phyloP scores from a whole-genome alignment of 2,113 vertebrate species.

The Macrotis lagotis region DNA sequence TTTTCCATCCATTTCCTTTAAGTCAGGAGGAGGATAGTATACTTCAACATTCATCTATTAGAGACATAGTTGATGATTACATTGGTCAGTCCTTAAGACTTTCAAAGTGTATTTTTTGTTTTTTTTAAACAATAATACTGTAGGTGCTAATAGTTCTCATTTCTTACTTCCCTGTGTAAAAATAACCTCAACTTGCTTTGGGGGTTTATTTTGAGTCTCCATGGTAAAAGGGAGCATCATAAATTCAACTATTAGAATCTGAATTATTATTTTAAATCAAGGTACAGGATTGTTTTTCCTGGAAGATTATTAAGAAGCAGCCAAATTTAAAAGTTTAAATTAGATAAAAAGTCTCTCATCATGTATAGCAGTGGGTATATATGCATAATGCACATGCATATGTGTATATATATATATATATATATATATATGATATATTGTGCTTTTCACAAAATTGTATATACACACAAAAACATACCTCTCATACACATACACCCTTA shows the following conservation, averaged over 20 bases:
- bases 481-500: not conserved
- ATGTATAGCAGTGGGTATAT: not conserved
- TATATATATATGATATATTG: too few relatives aligned
- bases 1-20: too few relatives aligned
- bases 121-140: too few relatives aligned
- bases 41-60: too few relatives aligned
- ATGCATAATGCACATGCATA: too few relatives aligned
- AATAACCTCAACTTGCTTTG: slow-evolving; percentile 21
- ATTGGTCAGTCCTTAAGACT: too few relatives aligned
- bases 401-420: too few relatives aligned
- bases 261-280: slow-evolving; percentile 8
- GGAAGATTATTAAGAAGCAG: slow-evolving; percentile 5
- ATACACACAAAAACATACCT: not conserved
- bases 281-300: slow-evolving; percentile 10
- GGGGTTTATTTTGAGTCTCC: slow-evolving; percentile 21
- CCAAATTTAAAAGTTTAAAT: slow-evolving; percentile 22
- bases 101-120: too few relatives aligned
- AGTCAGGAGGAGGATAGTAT: too few relatives aligned
- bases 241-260: not conserved
- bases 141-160: slow-evolving; percentile 24
- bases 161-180: slow-evolving; percentile 33
- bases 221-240: slow-evolving; percentile 20
- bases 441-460: too few relatives aligned
- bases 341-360: not conserved
- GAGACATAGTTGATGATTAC: too few relatives aligned